Percentiles rank a stretch among this genome's conserved stretches.
phyloP scores from a whole-genome alignment of 2,113 vertebrate species.

The Grallaria varia region DNA sequence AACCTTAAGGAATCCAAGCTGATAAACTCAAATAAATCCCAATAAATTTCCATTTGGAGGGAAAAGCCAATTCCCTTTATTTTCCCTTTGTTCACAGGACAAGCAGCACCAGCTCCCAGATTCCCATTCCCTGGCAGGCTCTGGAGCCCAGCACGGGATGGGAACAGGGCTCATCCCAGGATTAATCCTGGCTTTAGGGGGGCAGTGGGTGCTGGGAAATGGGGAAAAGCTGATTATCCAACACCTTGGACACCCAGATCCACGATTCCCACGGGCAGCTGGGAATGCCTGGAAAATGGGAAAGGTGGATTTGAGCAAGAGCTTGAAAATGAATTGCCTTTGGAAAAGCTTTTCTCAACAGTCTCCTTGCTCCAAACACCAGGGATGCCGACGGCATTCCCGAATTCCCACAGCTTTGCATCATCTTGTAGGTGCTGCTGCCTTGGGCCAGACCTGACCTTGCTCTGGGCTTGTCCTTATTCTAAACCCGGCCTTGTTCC shows the following conservation, averaged over 20 bases:
- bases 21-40: background rate
- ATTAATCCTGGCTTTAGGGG: accelerated
- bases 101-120: background rate
- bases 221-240: accelerated
- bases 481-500: background rate
- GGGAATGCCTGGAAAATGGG: accelerated
- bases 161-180: background rate
- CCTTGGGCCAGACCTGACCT: background rate
- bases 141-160: background rate
- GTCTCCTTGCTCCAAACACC: accelerated
- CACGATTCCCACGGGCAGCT: accelerated
- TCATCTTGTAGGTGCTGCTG: background rate
- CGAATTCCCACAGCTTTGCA: background rate
- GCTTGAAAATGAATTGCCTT: background rate
- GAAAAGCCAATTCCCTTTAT: accelerated
- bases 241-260: background rate
- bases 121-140: background rate
- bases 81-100: background rate
- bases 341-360: background rate
- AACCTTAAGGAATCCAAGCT: background rate
- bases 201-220: too few species aligned
- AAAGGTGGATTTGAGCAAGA: background rate
- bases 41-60: accelerated
- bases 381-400: background rate
- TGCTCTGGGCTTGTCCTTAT: too few species aligned